These are phyloP conservation scores for Oncorhynchus gorbuscha DNA, from an alignment of 2,113 vertebrate species.

Conservation along the genomic window DNA sequence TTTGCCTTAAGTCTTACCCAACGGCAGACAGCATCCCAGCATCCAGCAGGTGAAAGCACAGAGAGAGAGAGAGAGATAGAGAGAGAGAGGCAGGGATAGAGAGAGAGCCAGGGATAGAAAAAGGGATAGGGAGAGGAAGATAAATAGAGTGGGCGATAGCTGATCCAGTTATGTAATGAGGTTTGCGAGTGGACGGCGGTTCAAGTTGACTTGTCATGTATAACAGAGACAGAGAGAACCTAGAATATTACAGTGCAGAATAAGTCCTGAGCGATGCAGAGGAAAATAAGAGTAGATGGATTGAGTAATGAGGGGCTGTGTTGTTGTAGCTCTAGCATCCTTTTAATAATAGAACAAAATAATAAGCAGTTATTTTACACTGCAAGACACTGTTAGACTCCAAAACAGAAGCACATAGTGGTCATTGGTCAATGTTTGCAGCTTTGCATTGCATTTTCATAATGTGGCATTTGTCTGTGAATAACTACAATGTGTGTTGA, in stretches of 20 bases:
- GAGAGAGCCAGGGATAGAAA: not conserved
- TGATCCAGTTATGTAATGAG: constrained; percentile 70
- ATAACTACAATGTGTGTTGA: not conserved
- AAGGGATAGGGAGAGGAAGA: not conserved
- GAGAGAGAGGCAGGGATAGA: not conserved
- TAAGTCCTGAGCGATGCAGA: not conserved
- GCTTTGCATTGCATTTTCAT: not conserved
- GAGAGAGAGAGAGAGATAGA: not conserved
- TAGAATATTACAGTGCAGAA: constrained; percentile 41
- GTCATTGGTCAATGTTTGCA: not conserved
- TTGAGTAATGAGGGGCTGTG: not conserved
- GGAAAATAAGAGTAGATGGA: not conserved
- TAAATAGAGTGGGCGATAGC: constrained; percentile 42
- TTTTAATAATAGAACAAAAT: not conserved
- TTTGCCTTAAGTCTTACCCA: constrained; percentile 31
- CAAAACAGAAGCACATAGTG: not conserved
- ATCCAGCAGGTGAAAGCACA: constrained; percentile 42
- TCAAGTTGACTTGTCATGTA: constrained; percentile 62
- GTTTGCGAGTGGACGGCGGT: constrained; percentile 60
- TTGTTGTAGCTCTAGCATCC: constrained; percentile 11
- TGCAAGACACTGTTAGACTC: not conserved
- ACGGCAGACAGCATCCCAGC: constrained; percentile 21
- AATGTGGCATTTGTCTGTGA: not conserved
- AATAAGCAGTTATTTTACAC: too few species aligned
- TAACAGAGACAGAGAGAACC: constrained; percentile 55